Percentiles rank a stretch among this genome's conserved stretches.
Conservation (phyloP, 2,888 invertebrate species). For the Asteroscopus sphinx region DNA sequence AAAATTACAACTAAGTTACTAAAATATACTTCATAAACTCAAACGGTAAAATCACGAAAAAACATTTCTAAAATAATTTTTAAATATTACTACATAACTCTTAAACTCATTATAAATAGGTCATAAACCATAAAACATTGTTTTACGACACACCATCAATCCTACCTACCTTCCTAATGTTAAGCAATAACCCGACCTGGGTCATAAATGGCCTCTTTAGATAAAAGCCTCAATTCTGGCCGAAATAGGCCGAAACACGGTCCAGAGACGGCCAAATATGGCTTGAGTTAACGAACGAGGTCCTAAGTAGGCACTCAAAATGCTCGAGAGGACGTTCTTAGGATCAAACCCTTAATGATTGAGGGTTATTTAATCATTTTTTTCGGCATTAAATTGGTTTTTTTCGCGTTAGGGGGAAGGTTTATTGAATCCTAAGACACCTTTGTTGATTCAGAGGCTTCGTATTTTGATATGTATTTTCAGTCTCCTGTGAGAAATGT, state of each 20-base stretch:
- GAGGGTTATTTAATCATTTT: conserved; percentile 52
- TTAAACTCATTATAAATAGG: neutral
- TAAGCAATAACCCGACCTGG: conserved; percentile 40
- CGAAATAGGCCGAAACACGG: conserved; percentile 46
- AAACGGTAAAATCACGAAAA: neutral
- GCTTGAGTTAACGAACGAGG: conserved; percentile 45
- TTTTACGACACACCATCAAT: conserved; percentile 37
- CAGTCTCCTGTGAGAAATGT: too few species aligned
- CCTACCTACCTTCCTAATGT: conserved; percentile 17
- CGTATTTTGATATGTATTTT: conserved; percentile 4
- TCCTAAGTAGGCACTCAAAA: conserved; percentile 55
- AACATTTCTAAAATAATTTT: too few species aligned
- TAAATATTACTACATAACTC: neutral
- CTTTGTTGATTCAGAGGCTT: conserved; percentile 5
- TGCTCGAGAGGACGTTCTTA: conserved; percentile 38
- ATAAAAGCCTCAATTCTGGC: conserved; percentile 56
- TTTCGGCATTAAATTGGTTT: conserved; percentile 39
- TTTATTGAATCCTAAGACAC: conserved; percentile 1
- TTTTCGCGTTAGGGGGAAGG: conserved; percentile 15
- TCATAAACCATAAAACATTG: conserved; percentile 16
- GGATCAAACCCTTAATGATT: conserved; percentile 34
- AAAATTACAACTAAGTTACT: too few species aligned
- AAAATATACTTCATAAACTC: too few species aligned
- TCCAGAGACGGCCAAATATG: conserved; percentile 53
- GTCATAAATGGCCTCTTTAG: conserved; percentile 54